Percentiles rank a stretch among this genome's conserved stretches.
phyloP scores from a whole-genome alignment of 2,113 vertebrate genomes.

The Carlito syrichta region DNA sequence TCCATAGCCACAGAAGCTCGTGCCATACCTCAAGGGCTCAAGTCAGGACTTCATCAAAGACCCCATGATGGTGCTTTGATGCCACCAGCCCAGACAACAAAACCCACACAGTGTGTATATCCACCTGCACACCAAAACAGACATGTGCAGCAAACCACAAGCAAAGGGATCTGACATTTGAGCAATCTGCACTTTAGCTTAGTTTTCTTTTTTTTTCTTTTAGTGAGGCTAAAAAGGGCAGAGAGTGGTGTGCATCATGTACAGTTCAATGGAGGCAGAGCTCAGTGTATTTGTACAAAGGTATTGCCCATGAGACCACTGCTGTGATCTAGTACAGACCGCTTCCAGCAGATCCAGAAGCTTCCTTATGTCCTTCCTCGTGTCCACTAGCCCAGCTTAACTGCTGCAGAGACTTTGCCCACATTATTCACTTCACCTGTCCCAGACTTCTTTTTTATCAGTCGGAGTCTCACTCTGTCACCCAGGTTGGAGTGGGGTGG shows the following conservation, averaged over 20 bases:
- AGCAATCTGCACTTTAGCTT: neutral
- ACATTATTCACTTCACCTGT: neutral
- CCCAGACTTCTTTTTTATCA: neutral
- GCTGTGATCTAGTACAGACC: neutral
- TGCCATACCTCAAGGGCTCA: neutral
- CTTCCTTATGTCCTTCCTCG: too few relatives aligned
- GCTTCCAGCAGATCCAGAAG: neutral
- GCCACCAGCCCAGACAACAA: too few relatives aligned
- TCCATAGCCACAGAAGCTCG: neutral
- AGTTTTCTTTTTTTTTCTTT: neutral
- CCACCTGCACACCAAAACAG: too few relatives aligned
- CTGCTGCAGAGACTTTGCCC: neutral
- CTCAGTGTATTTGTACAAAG: neutral
- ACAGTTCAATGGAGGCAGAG: neutral
- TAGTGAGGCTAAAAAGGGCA: neutral
- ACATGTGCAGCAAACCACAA: neutral
- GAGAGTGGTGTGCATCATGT: neutral
- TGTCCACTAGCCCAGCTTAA: too few relatives aligned
- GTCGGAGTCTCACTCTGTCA: too few relatives aligned
- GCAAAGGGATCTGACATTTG: neutral
- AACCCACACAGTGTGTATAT: too few relatives aligned
- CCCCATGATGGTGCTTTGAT: neutral
- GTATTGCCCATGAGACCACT: too few relatives aligned
- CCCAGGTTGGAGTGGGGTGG: too few relatives aligned
- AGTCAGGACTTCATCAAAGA: neutral